Evolutionary conservation across 2,113 vertebrate species (phyloP), one percentile per base, ranked within the genome.

Genomic region (Fregata magnificens): DNA sequence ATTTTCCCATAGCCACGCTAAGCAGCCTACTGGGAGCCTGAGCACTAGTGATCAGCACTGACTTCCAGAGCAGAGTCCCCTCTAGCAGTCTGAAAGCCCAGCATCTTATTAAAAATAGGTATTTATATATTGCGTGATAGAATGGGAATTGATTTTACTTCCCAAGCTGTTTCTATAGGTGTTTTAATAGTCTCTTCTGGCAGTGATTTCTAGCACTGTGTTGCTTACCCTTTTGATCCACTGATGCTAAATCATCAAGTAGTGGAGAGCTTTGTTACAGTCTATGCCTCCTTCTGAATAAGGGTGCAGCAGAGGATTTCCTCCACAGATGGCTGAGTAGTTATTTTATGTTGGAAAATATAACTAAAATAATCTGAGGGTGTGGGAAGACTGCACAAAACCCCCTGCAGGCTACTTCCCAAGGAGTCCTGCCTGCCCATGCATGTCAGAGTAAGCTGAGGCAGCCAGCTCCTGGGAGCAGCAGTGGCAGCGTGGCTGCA

Each of bases 401-500:
- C 2, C 9, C 19, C 40, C 29, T 53, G 25, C 18, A 74, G 36
- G 28, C 5, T 61, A 21, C 73, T 73, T 38, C 8, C 0, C 13
- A 14, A 56, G 36, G 40, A 44, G 50, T n/a, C 8, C 42, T 52
- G 31, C 34, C 55, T 56, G 7, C 45, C 17, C 8, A 3, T 8
- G 16, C 1, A 3, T 31, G 5, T 32, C n/a, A 5, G 38, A 11
- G 20, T 11, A 72, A 50, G 10, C 17, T 45, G 56, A 71, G 47
- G 65, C 45, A 42, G 15, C 13, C 0, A 0, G 3, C 28, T 58
- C 17, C 47, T 0, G 1, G 52, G 16, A n/a, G 10, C 49, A 72
- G 58, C 0, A 0, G 31, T 16, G 44, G 19, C 29, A 62, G 49
- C 11, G n/a, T 31, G n/a, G 5, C 32, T 81, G 26, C 0, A 0